Percentiles rank a stretch among this genome's conserved stretches.
phyloP scores from a whole-genome alignment of 2,888 invertebrate genomes.

The Amblyjoppa proteus region DNA sequence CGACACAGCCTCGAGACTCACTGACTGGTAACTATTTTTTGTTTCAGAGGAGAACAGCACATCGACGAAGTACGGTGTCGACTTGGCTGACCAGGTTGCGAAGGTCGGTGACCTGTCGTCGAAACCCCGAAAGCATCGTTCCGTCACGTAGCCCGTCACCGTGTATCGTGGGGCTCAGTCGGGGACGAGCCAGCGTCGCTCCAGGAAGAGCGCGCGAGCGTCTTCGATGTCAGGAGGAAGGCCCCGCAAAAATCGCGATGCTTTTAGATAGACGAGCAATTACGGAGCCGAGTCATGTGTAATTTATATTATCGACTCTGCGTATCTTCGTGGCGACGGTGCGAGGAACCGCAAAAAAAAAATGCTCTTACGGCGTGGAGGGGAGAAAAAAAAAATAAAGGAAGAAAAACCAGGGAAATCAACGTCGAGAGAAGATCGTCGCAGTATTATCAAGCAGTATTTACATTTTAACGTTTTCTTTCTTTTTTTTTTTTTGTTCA shows the following conservation, averaged over 20 bases:
- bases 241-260: conserved; percentile 18
- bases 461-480: conserved; percentile 60
- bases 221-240: conserved; percentile 51
- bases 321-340: conserved; percentile 55
- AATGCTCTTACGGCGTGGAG: conserved; percentile 42
- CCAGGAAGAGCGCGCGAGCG: conserved; percentile 59
- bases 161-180: conserved; percentile 51
- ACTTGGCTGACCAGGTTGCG: conserved; percentile 78
- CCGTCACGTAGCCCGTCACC: conserved; percentile 75
- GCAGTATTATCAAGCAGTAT: conserved; percentile 69
- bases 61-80: conserved; percentile 80
- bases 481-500: conserved; percentile 31
- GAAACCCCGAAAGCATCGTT: conserved; percentile 77
- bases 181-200: conserved; percentile 57
- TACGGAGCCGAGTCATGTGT: conserved; percentile 71
- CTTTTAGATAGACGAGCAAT: conserved; percentile 78
- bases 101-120: conserved; percentile 72
- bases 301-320: conserved; percentile 77
- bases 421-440: conserved; percentile 67
- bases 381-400: conserved; percentile 38
- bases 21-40: neutral
- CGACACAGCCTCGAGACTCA: neutral
- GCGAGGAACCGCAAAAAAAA: conserved; percentile 36
- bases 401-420: conserved; percentile 57
- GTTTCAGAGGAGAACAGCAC: conserved; percentile 81